Percentiles rank a stretch among this genome's conserved stretches.
Evolutionary conservation across 2,888 invertebrate species (phyloP).

Genomic region (Eristalinus sepulchralis): DNA sequence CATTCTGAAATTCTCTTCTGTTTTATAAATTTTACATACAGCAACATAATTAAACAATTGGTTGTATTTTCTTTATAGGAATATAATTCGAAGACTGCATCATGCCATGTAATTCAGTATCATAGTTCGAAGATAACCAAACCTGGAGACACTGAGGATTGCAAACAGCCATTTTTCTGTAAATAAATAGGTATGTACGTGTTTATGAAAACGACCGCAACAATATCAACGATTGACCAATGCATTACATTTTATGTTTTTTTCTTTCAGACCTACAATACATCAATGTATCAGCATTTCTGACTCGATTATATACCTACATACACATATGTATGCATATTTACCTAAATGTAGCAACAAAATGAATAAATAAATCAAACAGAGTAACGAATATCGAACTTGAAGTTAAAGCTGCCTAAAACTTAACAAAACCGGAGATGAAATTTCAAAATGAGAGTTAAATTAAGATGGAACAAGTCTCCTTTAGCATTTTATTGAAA

Average conservation of each 20-base stretch:
- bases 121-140: slow-evolving; percentile 74
- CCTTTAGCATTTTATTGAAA: slow-evolving; percentile 32
- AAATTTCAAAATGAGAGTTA: slow-evolving; percentile 3
- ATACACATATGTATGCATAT: not conserved
- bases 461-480: slow-evolving; percentile 30
- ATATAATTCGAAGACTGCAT: slow-evolving; percentile 81
- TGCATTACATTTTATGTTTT: not conserved
- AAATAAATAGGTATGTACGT: slow-evolving; percentile 76
- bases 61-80: slow-evolving; percentile 75
- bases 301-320: slow-evolving; percentile 9
- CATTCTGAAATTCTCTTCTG: no score
- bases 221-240: not conserved
- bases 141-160: slow-evolving; percentile 77
- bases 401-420: slow-evolving; percentile 72
- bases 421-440: slow-evolving; percentile 44
- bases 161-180: slow-evolving; percentile 78
- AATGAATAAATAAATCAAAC: slow-evolving; percentile 5
- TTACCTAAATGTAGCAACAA: slow-evolving; percentile 10
- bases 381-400: slow-evolving; percentile 51
- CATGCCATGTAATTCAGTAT: slow-evolving; percentile 80
- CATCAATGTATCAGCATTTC: slow-evolving; percentile 37
- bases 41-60: no score
- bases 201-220: not conserved
- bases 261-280: slow-evolving; percentile 28
- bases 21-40: no score